These are phyloP conservation scores for Oasisia sp. DNA, from an alignment of 2,888 invertebrate species.

Conservation along the genomic window DNA sequence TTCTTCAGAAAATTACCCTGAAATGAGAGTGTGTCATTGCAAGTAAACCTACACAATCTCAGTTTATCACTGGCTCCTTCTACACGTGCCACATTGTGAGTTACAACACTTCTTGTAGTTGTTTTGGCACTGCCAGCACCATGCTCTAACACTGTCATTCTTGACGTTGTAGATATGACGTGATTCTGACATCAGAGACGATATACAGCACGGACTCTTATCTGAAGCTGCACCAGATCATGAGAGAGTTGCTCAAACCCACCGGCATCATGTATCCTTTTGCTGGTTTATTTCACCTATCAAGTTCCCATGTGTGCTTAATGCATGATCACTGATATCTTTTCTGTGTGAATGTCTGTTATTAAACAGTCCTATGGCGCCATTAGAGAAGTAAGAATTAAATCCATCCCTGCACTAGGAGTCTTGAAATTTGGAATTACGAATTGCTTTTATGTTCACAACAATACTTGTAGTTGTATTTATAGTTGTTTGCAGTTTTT, in stretches of 20 bases:
- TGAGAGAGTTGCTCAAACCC: conserved; percentile 73
- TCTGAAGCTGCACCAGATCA: conserved; percentile 77
- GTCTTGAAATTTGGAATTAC: conserved; percentile 27
- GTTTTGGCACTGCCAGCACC: not conserved
- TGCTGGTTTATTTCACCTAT: not conserved
- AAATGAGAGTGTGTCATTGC: not conserved
- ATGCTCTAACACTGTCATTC: not conserved
- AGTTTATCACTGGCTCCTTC: not conserved
- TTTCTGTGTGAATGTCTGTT: not conserved
- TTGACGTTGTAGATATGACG: conserved; percentile 75
- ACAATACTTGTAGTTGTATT: conserved; percentile 53
- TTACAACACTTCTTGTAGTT: not conserved
- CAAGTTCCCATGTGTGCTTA: not conserved
- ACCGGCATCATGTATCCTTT: conserved; percentile 76
- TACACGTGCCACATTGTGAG: not conserved
- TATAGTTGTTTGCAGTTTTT: no score
- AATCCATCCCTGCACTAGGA: no score
- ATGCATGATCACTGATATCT: not conserved
- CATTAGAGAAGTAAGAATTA: no score
- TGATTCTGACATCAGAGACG: conserved; percentile 91
- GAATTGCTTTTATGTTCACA: conserved; percentile 22
- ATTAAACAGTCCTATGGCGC: no score
- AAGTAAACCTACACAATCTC: not conserved
- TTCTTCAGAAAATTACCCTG: no score
- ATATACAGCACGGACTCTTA: conserved; percentile 85